Percentiles rank a stretch among this genome's conserved stretches.
Evolutionary conservation across 2,888 invertebrate genomes (phyloP).

Genomic region (Ashinkailepas kermadecensis): DNA sequence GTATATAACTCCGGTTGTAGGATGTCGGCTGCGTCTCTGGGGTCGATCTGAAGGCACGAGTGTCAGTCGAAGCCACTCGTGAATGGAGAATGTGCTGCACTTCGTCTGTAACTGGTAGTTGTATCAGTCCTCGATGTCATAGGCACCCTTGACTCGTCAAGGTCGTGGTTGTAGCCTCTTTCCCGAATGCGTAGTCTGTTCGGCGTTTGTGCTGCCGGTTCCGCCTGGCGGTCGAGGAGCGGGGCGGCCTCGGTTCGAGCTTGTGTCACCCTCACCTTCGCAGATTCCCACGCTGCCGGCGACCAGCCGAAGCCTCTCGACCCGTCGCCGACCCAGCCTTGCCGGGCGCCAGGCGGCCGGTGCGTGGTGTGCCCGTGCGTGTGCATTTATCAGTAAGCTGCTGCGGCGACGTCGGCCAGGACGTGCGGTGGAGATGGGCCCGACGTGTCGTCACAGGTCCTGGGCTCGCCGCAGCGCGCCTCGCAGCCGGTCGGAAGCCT

Average conservation of each 20-base stretch:
- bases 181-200: not conserved
- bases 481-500: not conserved
- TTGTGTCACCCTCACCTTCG: too few relatives aligned
- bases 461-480: too few relatives aligned
- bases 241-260: too few relatives aligned
- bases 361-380: not conserved
- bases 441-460: too few relatives aligned
- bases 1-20: not conserved
- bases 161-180: not conserved
- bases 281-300: not conserved
- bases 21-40: not conserved
- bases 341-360: not conserved
- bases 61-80: not conserved
- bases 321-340: not conserved
- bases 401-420: not conserved
- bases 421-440: too few relatives aligned
- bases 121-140: not conserved
- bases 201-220: not conserved
- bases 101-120: not conserved
- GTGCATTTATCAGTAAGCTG: not conserved
- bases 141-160: not conserved
- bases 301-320: not conserved
- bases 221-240: too few relatives aligned
- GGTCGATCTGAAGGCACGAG: too few relatives aligned
- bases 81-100: not conserved